Conservation (phyloP, 2,888 invertebrate species). For the Coenonympha glycerion region DNA sequence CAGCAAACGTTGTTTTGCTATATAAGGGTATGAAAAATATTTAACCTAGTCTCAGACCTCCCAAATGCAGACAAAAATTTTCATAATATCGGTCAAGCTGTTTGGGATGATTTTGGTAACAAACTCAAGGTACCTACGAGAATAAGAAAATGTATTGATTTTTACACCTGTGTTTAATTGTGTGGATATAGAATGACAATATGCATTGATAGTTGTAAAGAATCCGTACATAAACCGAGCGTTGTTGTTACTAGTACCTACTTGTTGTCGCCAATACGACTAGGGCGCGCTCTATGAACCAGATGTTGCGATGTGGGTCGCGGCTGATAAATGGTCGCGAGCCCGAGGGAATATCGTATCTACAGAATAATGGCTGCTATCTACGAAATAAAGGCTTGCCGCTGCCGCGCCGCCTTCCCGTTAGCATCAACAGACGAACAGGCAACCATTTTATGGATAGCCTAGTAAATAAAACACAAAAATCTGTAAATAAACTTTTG, state of each 20-base stretch:
- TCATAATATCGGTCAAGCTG: neutral
- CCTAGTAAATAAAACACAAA: too few relatives aligned
- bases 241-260: too few relatives aligned
- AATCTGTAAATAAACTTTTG: too few relatives aligned
- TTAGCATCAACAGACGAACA: too few relatives aligned
- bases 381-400: constrained; percentile 25
- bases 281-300: constrained; percentile 33
- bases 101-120: neutral
- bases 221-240: constrained; percentile 1
- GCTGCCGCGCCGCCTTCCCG: neutral
- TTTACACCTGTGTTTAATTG: too few relatives aligned
- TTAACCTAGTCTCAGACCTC: too few relatives aligned
- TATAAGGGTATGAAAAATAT: too few relatives aligned
- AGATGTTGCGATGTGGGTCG: constrained; percentile 67
- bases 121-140: too few relatives aligned
- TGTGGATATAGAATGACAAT: neutral
- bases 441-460: too few relatives aligned
- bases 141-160: too few relatives aligned
- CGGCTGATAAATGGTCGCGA: constrained; percentile 60
- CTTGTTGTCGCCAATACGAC: constrained; percentile 31
- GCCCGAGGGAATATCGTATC: constrained; percentile 53
- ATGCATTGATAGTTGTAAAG: neutral
- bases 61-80: too few relatives aligned
- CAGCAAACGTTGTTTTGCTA: too few relatives aligned
- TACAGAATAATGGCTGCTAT: constrained; percentile 35